Percentiles rank a stretch among this genome's conserved stretches.
These are phyloP conservation scores for Sprattus sprattus DNA, from an alignment of 2,113 vertebrate species.

Conservation along the genomic window DNA sequence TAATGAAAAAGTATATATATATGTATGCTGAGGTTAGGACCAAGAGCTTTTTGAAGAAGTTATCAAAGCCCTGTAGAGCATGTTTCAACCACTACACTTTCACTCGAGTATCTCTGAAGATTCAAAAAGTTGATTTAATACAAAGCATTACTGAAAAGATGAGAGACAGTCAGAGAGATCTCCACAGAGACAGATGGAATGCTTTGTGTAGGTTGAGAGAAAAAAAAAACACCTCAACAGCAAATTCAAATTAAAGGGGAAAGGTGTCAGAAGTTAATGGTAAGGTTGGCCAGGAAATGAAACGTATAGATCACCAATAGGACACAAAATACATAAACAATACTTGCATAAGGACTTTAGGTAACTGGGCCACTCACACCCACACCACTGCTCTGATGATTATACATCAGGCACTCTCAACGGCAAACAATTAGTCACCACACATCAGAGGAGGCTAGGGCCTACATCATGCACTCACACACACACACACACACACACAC, in stretches of 20 bases:
- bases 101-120: neutral
- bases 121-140: neutral
- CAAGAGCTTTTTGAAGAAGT: neutral
- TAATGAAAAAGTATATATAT: neutral
- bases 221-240: too few species aligned
- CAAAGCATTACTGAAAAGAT: neutral
- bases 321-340: too few species aligned
- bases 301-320: neutral
- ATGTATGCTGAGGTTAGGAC: neutral
- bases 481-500: too few species aligned
- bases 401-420: neutral
- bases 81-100: neutral
- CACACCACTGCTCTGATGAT: neutral
- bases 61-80: too few species aligned
- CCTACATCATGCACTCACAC: neutral
- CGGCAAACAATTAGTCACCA: neutral
- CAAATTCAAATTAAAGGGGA: too few species aligned
- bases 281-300: too few species aligned
- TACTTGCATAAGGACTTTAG: neutral
- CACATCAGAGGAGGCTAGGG: neutral
- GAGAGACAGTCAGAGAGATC: neutral
- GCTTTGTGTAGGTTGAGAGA: neutral
- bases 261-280: too few species aligned
- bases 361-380: neutral
- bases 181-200: neutral